These are phyloP conservation scores for Acrobasis consociella DNA, from an alignment of 2,888 invertebrate genomes.

Conservation along the genomic window DNA sequence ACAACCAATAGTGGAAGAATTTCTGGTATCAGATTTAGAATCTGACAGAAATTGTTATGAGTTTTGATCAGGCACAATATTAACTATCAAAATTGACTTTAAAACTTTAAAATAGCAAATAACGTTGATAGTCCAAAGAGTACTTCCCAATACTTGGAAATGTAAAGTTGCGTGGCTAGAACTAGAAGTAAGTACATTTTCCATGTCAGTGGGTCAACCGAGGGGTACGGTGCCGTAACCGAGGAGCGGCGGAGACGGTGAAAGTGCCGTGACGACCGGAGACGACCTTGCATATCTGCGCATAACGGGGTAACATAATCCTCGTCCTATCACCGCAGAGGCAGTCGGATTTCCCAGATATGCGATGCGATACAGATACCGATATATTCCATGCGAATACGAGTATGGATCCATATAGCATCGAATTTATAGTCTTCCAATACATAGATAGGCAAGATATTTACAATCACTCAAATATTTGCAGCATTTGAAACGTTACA, in stretches of 20 bases:
- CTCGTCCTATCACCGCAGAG: conserved; percentile 32
- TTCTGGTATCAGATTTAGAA: too few relatives aligned
- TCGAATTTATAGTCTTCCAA: too few relatives aligned
- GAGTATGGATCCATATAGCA: too few relatives aligned
- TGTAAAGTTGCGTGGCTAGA: conserved; percentile 30
- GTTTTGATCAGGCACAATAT: too few relatives aligned
- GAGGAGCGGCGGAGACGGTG: conserved; percentile 54
- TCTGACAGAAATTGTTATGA: too few relatives aligned
- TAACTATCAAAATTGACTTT: not conserved
- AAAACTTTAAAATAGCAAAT: not conserved
- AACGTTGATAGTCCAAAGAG: not conserved
- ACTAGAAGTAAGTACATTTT: conserved; percentile 26
- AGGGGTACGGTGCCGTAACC: conserved; percentile 24
- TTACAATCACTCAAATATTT: too few relatives aligned
- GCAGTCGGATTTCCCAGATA: conserved; percentile 14
- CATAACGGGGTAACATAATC: conserved; percentile 34
- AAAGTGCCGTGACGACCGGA: conserved; percentile 61
- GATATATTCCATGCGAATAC: not conserved
- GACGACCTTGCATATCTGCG: conserved; percentile 63
- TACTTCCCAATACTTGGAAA: not conserved
- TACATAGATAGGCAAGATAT: too few relatives aligned
- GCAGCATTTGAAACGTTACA: too few relatives aligned
- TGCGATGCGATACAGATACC: too few relatives aligned
- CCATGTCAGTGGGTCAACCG: conserved; percentile 27
- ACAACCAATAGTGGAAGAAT: too few relatives aligned